phyloP scores from a whole-genome alignment of 2,113 vertebrate genomes.

The Callorhinus ursinus region DNA sequence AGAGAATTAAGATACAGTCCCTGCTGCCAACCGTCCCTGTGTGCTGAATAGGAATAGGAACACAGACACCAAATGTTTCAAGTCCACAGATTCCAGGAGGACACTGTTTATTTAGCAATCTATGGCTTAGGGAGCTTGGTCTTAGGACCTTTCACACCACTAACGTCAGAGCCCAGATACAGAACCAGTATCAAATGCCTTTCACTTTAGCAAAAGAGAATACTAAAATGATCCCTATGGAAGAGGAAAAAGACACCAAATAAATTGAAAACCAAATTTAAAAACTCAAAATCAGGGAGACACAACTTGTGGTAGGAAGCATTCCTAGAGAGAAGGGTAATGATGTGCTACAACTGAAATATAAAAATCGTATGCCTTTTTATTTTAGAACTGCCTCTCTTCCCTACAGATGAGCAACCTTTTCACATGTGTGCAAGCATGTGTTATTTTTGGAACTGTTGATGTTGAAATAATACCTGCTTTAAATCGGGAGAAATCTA shows the following conservation, averaged over 20 bases:
- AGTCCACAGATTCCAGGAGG: neutral
- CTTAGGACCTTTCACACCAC: constrained; percentile 29
- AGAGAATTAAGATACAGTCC: neutral
- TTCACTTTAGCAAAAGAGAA: neutral
- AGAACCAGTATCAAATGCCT: neutral
- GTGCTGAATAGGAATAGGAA: neutral
- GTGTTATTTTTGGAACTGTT: constrained; percentile 14
- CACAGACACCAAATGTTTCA: neutral
- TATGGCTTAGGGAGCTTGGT: neutral
- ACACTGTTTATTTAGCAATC: neutral
- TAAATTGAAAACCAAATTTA: neutral
- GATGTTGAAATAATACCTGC: constrained; percentile 58
- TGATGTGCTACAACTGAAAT: neutral
- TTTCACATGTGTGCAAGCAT: neutral
- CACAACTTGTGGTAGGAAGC: constrained; percentile 2
- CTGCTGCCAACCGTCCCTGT: neutral
- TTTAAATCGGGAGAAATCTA: constrained; percentile 62
- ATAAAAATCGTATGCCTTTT: neutral
- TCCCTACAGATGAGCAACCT: constrained; percentile 35
- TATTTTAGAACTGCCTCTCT: neutral
- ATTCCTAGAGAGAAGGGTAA: neutral
- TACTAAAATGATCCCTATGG: neutral
- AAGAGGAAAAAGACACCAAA: accelerated
- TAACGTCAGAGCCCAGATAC: constrained; percentile 4
- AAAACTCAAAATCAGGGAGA: neutral